A percentile compares a stretch with the other conserved stretches of the same genome.
These are phyloP conservation scores for Julus scanicus DNA, from an alignment of 2,888 invertebrate species.

Conservation along the genomic window DNA sequence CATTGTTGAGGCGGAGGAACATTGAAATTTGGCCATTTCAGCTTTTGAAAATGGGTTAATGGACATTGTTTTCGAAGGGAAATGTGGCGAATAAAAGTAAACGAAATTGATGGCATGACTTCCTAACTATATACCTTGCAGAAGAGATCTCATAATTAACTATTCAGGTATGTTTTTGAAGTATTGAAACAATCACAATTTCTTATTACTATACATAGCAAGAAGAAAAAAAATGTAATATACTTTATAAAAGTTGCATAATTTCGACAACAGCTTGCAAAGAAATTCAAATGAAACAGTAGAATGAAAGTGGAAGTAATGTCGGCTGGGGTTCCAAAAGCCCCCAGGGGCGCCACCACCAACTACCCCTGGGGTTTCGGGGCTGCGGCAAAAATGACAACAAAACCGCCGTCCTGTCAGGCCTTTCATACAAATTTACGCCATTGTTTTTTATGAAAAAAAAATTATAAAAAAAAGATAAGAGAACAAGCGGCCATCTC, in stretches of 20 bases:
- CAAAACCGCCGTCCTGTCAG: not conserved
- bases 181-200: too few relatives aligned
- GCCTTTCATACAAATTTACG: not conserved
- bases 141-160: too few relatives aligned
- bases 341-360: not conserved
- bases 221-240: too few relatives aligned
- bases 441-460: not conserved
- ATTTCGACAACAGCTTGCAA: not conserved
- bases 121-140: too few relatives aligned
- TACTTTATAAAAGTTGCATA: not conserved
- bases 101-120: too few relatives aligned
- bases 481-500: slow-evolving; percentile 7
- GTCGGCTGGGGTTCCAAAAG: not conserved
- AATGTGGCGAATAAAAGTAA: too few relatives aligned
- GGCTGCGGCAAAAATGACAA: slow-evolving; percentile 8
- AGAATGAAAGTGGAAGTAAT: not conserved
- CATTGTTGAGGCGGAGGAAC: too few relatives aligned
- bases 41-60: too few relatives aligned
- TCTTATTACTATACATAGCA: too few relatives aligned
- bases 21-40: too few relatives aligned
- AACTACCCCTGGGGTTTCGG: not conserved
- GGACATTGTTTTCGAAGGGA: too few relatives aligned
- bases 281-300: not conserved
- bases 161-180: too few relatives aligned
- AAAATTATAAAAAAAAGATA: slow-evolving; percentile 7